Evolutionary conservation across 1,140 invertebrate species (phyloP), one percentile per base, ranked within the genome.

Genomic region (Aethina tumida): DNA sequence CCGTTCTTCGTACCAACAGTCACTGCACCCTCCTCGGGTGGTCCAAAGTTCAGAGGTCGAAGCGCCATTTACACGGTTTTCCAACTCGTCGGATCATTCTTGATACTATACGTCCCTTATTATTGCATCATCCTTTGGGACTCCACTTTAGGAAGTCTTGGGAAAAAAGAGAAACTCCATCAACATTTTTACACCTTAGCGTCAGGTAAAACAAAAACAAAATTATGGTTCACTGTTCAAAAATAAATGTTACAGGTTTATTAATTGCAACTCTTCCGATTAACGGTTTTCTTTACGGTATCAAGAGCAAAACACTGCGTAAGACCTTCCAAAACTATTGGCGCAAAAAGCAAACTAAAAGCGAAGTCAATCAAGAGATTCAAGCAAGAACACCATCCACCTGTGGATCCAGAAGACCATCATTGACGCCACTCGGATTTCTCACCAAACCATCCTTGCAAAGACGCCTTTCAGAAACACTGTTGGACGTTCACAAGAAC

Each of bases 321-420:
- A 75, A 79, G 54, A 79, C 80, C 18, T 74, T 87, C 37, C 69
- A 79, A 45, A 84, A 84, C 50, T 85, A 85, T 53, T 76, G 79
- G 70, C 65, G 83, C n/a, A 84, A 84, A 62, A 74, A 84, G 60
- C 72, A 82, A 57, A 82, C 79, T 1, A 82, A 83, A 54, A 79
- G 75, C 46, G 81, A 85, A 55, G 68, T 85, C 19, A 78, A 81
- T 44, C 77, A 81, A 56, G 80, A 83, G 56, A 82, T 82, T 37
- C 79, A 84, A 56, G 81, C 81, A 3, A 65, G 82, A 41, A 84
- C 81, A 2, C 81, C 83, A 4, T 81, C 78, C 22, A 76, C 73
- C 1, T 81, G 79, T 34, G 79, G 79, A 1, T 84, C 81, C 0
- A 63, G 81, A 30, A 64, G 81, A 38, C 80, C 80, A 2, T 83